These are phyloP conservation scores for Actenoides lindsayi DNA, from an alignment of 2,113 vertebrate genomes.

Conservation along the genomic window DNA sequence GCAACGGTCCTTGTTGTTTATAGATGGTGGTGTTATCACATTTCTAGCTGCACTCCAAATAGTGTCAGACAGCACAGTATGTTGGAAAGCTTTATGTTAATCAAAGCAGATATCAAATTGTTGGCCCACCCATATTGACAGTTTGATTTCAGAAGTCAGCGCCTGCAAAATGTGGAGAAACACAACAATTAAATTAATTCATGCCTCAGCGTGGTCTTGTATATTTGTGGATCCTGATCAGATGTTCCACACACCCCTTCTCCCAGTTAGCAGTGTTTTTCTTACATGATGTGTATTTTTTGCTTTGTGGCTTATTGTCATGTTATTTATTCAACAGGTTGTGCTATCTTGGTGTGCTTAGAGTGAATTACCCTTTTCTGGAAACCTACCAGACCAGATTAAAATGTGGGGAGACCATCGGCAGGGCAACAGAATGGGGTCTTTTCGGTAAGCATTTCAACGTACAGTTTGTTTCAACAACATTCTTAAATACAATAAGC, in stretches of 20 bases:
- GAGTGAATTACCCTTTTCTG: conserved; percentile 42
- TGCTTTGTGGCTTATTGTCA: neutral
- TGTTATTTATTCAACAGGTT: conserved; percentile 63
- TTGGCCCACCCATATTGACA: conserved; percentile 30
- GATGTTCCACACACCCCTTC: neutral
- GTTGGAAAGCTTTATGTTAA: conserved; percentile 32
- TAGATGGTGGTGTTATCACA: neutral
- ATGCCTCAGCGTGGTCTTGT: neutral
- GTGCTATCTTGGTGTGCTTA: conserved; percentile 31
- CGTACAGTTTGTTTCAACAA: neutral
- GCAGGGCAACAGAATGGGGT: conserved; percentile 85
- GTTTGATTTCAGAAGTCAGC: neutral
- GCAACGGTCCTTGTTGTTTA: neutral
- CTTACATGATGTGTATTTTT: neutral
- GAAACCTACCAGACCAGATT: conserved; percentile 15
- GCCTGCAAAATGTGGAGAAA: neutral
- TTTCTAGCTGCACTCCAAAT: neutral
- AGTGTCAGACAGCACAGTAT: conserved; percentile 51
- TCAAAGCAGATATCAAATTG: conserved; percentile 36
- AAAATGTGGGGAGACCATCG: conserved; percentile 95
- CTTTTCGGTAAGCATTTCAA: conserved; percentile 85
- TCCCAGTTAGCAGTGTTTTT: neutral
- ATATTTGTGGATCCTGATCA: neutral
- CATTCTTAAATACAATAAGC: neutral
- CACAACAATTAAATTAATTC: neutral